Percentiles rank a stretch among this genome's conserved stretches.
phyloP scores from a whole-genome alignment of 1,140 invertebrate species.

The Brachionus plicatilis region DNA sequence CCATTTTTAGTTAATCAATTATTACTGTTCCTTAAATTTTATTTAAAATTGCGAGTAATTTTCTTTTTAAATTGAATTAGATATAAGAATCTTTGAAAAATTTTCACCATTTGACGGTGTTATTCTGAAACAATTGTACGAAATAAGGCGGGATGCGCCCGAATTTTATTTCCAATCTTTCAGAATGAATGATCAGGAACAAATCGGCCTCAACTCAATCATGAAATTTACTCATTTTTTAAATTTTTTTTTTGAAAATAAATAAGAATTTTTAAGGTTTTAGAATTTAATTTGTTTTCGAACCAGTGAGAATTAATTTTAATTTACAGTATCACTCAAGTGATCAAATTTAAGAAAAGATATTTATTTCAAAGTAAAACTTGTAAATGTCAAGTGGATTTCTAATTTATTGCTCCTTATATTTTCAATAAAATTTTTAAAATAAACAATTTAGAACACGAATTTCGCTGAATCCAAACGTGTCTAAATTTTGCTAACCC shows the following conservation, averaged over 20 bases:
- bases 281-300: not conserved
- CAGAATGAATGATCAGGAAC: not conserved
- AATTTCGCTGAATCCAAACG: not conserved
- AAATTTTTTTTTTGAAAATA: not conserved
- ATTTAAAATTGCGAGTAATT: not conserved
- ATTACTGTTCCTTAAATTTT: no score
- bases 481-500: not conserved
- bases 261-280: not conserved
- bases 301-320: not conserved
- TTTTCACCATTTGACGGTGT: no score
- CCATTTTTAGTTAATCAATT: no score
- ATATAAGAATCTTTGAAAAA: not conserved
- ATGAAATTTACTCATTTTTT: constrained; percentile 14
- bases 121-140: constrained; percentile 4
- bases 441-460: constrained; percentile 3
- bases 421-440: not conserved
- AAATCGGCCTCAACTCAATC: not conserved
- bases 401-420: constrained; percentile 5
- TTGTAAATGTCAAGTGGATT: constrained; percentile 20
- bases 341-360: constrained; percentile 11
- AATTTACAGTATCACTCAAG: not conserved
- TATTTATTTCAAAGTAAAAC: constrained; percentile 16
- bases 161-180: constrained; percentile 26
- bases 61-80: not conserved
- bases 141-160: not conserved